These are phyloP conservation scores for Peromyscus leucopus DNA, from an alignment of 2,113 vertebrate genomes.

Conservation along the genomic window DNA sequence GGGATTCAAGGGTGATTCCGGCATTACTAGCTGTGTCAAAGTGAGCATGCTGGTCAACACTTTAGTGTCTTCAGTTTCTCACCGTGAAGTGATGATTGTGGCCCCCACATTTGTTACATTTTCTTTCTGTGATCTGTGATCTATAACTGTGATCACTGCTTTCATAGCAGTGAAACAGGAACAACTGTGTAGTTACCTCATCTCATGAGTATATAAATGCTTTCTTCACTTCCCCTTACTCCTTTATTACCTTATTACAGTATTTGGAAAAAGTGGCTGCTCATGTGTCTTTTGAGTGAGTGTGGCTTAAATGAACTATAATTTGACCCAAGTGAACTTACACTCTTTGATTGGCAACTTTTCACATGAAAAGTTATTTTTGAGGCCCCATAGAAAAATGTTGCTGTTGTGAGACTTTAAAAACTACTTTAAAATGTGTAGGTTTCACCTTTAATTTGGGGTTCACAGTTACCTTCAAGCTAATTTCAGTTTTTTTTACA, in stretches of 20 bases:
- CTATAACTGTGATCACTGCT: neutral
- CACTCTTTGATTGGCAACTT: neutral
- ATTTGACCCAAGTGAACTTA: neutral
- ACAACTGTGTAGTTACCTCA: neutral
- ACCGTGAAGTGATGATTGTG: neutral
- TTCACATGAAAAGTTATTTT: neutral
- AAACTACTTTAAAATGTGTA: neutral
- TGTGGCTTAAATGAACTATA: neutral
- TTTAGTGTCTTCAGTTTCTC: neutral
- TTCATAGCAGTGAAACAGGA: no score
- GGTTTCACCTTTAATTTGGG: neutral
- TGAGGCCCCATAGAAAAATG: neutral
- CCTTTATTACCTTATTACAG: neutral
- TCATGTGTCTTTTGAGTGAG: neutral
- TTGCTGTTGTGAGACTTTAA: neutral
- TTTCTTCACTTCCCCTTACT: neutral
- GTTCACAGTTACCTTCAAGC: neutral
- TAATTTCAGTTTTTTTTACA: neutral
- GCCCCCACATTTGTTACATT: neutral
- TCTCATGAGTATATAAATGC: neutral
- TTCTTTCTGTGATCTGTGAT: neutral
- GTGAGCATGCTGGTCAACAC: neutral
- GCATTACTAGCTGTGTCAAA: neutral
- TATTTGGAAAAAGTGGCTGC: neutral
- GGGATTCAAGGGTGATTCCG: neutral